Evolutionary conservation across 2,888 invertebrate genomes (phyloP), one percentile per base, ranked within the genome.

Genomic region (Teinopalpus imperialis): DNA sequence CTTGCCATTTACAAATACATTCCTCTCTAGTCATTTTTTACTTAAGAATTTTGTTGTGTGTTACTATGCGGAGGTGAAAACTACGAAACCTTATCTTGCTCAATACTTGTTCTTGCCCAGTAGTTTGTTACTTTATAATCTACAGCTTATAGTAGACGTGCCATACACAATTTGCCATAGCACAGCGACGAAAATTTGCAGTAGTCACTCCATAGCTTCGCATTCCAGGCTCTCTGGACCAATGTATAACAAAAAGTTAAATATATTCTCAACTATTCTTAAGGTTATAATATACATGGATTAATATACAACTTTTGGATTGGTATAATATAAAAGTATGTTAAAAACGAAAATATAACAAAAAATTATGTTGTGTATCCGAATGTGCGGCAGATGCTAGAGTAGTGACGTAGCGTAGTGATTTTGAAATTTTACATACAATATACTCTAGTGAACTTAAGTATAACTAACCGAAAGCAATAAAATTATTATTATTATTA

Each of bases 381-480:
- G 71, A 78, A 78, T 74, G 80, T 85, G 82, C 80, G 80, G 81
- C 82, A 68, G 73, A 81, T 78, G 86, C 85, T 86, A 86, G 86
- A 74, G 82, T 87, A 87, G 86, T 71, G 63, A 52, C 54, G 81
- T 86, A 85, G 85, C 64, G 82, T 87, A 87, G 87, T 69, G 63
- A 85, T 87, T 87, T 87, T 85, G 86, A 88, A 82, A 77, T 83
- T 87, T 88, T 88, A 88, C 83, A 85, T 83, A 66, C 58, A 52
- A 57, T 61, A 66, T 66, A 61, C 53, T 58, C 53, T 59, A 60
- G 57, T 59, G 59, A 56, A 57, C 64, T 69, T 72, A 75, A 71
- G 72, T 74, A 77, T 55, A 72, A 83, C 71, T 86, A 83, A 83
- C 78, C 80, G 75, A 87, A 85, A 87, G 87, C 87, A 87, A 87